Evolutionary conservation across 2,113 vertebrate genomes (phyloP).

Genomic region (Rhizomys pruinosus): DNA sequence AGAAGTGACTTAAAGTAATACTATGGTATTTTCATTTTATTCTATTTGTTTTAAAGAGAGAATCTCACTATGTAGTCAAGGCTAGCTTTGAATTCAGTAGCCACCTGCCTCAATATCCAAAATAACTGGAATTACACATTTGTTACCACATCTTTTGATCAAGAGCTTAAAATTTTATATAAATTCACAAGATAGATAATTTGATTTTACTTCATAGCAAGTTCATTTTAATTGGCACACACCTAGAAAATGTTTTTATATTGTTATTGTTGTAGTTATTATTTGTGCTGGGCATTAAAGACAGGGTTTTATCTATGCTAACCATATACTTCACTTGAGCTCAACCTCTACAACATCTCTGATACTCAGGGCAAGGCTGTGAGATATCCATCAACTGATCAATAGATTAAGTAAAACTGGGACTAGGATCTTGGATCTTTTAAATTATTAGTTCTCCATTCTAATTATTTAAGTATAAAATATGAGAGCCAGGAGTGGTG

Average conservation of each 20-base stretch:
- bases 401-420: slow-evolving; percentile 27
- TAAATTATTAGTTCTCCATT: slow-evolving; percentile 38
- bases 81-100: not conserved
- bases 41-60: not conserved
- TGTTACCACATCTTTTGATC: not conserved
- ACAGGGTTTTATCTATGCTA: not conserved
- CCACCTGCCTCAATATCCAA: not conserved
- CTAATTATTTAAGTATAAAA: slow-evolving; percentile 54
- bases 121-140: not conserved
- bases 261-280: not conserved
- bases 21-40: not conserved
- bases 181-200: not conserved
- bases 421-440: not conserved
- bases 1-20: not conserved
- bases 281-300: not conserved
- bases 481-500: not conserved
- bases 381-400: slow-evolving; percentile 1
- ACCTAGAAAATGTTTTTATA: not conserved
- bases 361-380: not conserved
- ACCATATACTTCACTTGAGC: not conserved
- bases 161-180: slow-evolving; percentile 18
- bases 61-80: not conserved
- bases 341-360: not conserved
- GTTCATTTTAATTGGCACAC: not conserved
- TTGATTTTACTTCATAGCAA: not conserved